Evolutionary conservation across 2,888 invertebrate genomes (phyloP), one percentile per base, ranked within the genome.

Genomic region (Harpagoxenus sublaevis): DNA sequence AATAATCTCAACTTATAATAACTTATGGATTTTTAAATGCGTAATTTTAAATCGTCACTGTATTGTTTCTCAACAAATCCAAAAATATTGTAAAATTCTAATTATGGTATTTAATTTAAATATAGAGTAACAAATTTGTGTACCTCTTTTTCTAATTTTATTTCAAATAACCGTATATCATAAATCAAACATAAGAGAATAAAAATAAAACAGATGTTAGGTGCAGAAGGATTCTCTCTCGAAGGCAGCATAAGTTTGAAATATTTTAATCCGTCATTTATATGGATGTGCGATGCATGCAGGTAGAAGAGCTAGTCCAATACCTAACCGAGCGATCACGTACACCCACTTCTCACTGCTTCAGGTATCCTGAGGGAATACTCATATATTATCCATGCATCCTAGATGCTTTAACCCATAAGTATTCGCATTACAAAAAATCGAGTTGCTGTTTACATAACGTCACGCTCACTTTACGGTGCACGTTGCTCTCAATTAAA

Each of bases 371-470:
- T 6, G 12, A 15, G 51, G 35, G 31, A 51, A 28, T 28, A 28
- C 45, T 35, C 42, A 70, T 68, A 55, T 55, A 53, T 77, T 68
- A 68, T 55, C 39, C 55, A 78, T 55, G 55, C 39, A 28, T 53
- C 9, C 10, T 53, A 42, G 42, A 28, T 77, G 12, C 45, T 23
- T 42, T 28, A 66, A 12, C 2, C 55, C n/a, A n/a, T 39, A 23
- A 66, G 28, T 12, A 28, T 31, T 55, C n/a, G 3, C n/a, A 39
- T 55, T 55, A 68, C 18, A 42, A 68, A 68, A 68, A 68, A 28
- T 65, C 12, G 42, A 68, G 1, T 31, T 39, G 35, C 18, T 28
- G 9, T 39, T n/a, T 28, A 55, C 15, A 6, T 48, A 65, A 28
- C 12, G 28, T 53, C 18, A 42, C 8, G 28, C 15, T 35, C 18